Evolutionary conservation across 2,797 vertebrate species (phyloP).

Genomic region (Poecilia picta): DNA sequence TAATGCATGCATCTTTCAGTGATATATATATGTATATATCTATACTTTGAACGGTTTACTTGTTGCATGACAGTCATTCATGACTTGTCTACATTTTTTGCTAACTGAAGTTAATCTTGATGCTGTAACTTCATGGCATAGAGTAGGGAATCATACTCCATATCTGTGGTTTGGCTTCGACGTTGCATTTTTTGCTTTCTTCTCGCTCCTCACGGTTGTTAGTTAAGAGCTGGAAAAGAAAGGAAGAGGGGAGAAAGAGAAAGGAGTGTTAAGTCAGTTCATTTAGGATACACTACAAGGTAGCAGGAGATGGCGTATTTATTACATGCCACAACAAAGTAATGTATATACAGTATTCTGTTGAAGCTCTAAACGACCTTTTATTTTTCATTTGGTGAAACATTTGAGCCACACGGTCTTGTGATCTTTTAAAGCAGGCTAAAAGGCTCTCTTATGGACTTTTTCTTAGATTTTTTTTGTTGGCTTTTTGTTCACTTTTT

Average conservation of each 20-base stretch:
- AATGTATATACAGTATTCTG: background rate
- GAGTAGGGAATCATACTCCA: constrained; percentile 19
- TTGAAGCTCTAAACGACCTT: background rate
- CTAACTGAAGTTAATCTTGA: constrained; percentile 39
- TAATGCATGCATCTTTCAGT: constrained; percentile 82
- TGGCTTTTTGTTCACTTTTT: background rate
- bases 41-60: constrained; percentile 52
- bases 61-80: constrained; percentile 48
- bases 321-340: background rate
- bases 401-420: background rate
- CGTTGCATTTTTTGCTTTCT: background rate
- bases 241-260: constrained; percentile 20
- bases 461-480: background rate
- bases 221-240: constrained; percentile 48
- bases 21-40: constrained; percentile 43
- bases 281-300: background rate
- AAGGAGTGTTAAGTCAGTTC: background rate
- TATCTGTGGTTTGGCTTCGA: constrained; percentile 32
- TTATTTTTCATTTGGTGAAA: background rate
- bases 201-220: constrained; percentile 42
- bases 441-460: background rate
- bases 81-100: constrained; percentile 37
- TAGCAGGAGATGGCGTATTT: background rate
- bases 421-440: background rate
- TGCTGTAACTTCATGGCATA: constrained; percentile 44